Base-by-base conservation (phyloP, 2,797 vertebrate genomes). In the Coccyzus lansbergi region DNA sequence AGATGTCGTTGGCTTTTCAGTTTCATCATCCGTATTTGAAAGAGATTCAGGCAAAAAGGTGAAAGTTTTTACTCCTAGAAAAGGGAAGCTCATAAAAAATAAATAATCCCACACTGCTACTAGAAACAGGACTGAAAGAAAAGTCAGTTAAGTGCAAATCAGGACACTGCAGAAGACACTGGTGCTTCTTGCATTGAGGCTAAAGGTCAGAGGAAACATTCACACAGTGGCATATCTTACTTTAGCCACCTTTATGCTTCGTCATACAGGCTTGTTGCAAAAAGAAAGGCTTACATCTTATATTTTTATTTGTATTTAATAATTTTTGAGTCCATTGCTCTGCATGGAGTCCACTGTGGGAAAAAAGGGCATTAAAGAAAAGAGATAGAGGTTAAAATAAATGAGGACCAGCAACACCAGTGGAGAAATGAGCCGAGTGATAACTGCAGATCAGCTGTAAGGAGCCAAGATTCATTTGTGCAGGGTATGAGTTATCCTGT, bases 321-420 rank as follows among this genome's bases (percentile, higher is more conserved):
- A 53, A 85, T n/a, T 34, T 2, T 85, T 80, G 44, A 58, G 33
- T 55, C 16, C 8, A 72, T 83, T 83, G 33, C 7, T 88, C 44
- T 88, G 58, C 21, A 68, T 51, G 59, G 31, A 71, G 85, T 82
- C 26, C 56, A 56, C 42, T 62, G 46, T 6, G n/a, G 26, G 69
- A 14, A 29, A 52, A 40, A 64, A 52, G 4, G 6, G 44, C 33
- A 46, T 12, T 17, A 11, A 63, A 62, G 48, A 68, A 53, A 11
- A 36, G 44, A n/a, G 16, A 76, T 7, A 71, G 62, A 89, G 86
- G 88, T 95, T 83, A 92, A 88, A 96, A 92, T 85, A 96, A 95
- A 94, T 91, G 70, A 95, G 91, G 36, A 48, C 31, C 46, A 60
- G 49, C 4, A 0, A 91, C 1, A 2, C 64, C 83, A 77, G 53